Evolutionary conservation across 2,888 invertebrate genomes (phyloP).

Genomic region (Plebejus argus): DNA sequence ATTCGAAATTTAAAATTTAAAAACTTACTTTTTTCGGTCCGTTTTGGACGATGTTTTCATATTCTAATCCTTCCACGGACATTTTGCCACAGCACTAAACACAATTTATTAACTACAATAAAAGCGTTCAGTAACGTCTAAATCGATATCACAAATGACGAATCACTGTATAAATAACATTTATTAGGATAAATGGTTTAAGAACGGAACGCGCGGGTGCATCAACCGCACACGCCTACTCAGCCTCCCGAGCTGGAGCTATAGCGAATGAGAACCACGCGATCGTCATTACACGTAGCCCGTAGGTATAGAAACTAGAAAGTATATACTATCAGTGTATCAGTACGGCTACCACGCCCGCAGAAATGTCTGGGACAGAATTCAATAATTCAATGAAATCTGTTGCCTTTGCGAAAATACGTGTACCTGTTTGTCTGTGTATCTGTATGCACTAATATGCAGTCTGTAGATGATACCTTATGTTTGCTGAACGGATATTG

Average conservation of each 20-base stretch:
- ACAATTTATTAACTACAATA: conserved; percentile 50
- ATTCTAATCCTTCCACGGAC: conserved; percentile 83
- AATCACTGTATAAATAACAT: conserved; percentile 67
- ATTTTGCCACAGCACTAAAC: conserved; percentile 61
- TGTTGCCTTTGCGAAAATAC: neutral
- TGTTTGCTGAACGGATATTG: too few species aligned
- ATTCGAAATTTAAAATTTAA: conserved; percentile 42
- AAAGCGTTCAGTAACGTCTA: conserved; percentile 36
- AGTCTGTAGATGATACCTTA: too few species aligned
- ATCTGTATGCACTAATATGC: neutral
- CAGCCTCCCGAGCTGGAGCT: conserved; percentile 71
- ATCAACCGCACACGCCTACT: conserved; percentile 68
- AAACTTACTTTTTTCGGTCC: conserved; percentile 83
- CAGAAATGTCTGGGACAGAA: neutral
- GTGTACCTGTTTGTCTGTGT: neutral
- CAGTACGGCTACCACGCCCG: conserved; percentile 11
- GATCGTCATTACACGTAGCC: conserved; percentile 53
- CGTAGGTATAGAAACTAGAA: conserved; percentile 57
- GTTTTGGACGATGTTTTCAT: conserved; percentile 83
- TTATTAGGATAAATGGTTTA: conserved; percentile 58
- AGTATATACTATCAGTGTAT: conserved; percentile 30
- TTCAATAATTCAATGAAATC: neutral
- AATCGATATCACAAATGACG: conserved; percentile 57
- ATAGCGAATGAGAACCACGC: conserved; percentile 59
- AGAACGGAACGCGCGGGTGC: conserved; percentile 60